Evolutionary conservation across 2,113 vertebrate genomes (phyloP).

Genomic region (Nesoenas mayeri): DNA sequence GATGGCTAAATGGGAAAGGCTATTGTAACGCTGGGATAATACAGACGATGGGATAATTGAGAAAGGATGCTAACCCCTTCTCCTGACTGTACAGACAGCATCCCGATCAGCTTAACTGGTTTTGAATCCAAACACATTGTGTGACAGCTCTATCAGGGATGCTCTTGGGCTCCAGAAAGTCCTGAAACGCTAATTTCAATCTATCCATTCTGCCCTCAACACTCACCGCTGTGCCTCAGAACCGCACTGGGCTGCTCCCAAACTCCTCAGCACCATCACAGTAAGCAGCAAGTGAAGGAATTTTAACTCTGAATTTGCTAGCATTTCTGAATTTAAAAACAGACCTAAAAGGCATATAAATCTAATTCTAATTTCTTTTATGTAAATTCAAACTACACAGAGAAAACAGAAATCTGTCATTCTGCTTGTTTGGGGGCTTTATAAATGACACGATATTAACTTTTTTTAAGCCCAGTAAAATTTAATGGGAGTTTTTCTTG

Average conservation of each 20-base stretch:
- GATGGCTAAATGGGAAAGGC: conserved; percentile 21
- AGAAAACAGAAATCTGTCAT: conserved; percentile 35
- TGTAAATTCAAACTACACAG: conserved; percentile 41
- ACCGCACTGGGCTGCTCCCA: neutral
- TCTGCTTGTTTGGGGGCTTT: conserved; percentile 37
- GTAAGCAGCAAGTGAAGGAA: neutral
- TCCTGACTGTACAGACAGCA: neutral
- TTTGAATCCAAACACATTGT: conserved; percentile 16
- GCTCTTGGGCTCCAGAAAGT: conserved; percentile 16
- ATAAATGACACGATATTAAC: conserved; percentile 13
- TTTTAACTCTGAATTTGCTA: conserved; percentile 16
- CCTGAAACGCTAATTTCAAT: neutral
- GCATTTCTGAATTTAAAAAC: conserved; percentile 42
- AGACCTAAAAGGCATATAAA: conserved; percentile 6
- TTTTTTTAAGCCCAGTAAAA: neutral
- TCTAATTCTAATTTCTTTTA: conserved; percentile 47
- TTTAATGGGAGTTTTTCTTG: conserved; percentile 7
- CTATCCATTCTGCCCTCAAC: neutral
- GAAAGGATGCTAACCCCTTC: neutral
- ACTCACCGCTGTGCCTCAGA: neutral
- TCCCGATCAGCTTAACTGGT: neutral
- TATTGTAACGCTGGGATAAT: neutral
- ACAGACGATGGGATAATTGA: neutral
- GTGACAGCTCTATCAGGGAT: neutral
- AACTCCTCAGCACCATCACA: neutral